Percentiles rank a stretch among this genome's conserved stretches.
Evolutionary conservation across 1,140 invertebrate genomes (phyloP).

Genomic region (Aleiodes sp.): DNA sequence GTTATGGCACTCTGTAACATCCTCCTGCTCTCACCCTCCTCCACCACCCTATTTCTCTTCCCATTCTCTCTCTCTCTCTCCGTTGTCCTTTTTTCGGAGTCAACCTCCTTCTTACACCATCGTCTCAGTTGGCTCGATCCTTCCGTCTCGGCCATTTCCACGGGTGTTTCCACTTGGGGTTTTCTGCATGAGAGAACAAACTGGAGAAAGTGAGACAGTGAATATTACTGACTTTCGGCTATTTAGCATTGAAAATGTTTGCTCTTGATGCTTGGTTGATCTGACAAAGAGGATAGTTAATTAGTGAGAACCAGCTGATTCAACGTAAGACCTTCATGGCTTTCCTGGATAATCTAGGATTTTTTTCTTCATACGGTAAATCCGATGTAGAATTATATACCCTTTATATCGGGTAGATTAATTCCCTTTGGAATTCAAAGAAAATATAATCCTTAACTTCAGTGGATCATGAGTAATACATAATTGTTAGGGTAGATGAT

Average conservation of each 20-base stretch:
- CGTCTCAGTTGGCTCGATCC: background rate
- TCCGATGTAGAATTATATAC: background rate
- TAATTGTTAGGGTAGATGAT: no score
- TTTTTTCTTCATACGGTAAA: background rate
- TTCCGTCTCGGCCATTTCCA: background rate
- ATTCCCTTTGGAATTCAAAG: no score
- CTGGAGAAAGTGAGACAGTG: background rate
- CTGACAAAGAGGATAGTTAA: background rate
- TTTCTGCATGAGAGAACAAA: no score
- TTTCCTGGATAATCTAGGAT: background rate
- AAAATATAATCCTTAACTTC: no score
- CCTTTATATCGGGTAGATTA: background rate
- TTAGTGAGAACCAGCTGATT: background rate
- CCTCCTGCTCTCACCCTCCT: background rate
- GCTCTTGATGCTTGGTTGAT: background rate
- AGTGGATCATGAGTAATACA: no score
- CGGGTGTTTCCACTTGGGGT: background rate
- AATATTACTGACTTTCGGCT: no score
- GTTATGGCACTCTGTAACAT: conserved; percentile 19
- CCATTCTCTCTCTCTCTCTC: background rate
- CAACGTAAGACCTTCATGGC: background rate
- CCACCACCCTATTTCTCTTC: no score
- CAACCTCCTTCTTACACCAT: background rate
- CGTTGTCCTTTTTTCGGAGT: background rate
- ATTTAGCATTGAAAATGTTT: background rate